A percentile compares a stretch with the other conserved stretches of the same genome.
Conservation (phyloP, 2,888 invertebrate species). For the Campopleginae sp. region DNA sequence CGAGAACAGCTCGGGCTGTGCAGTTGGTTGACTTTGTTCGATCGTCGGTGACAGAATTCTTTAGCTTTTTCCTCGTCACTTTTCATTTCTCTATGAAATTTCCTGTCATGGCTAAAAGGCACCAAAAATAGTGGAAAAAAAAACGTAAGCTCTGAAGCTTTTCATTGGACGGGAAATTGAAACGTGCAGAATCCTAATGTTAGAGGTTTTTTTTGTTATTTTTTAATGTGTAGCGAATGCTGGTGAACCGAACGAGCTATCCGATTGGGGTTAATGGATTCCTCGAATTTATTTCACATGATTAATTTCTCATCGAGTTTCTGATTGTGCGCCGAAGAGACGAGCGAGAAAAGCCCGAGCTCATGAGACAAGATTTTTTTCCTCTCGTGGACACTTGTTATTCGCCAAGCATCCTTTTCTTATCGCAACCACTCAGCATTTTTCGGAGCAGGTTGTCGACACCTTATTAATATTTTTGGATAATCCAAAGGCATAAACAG, state of each 20-base stretch:
- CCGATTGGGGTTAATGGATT: constrained; percentile 79
- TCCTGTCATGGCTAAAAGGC: not conserved
- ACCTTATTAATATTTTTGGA: constrained; percentile 67
- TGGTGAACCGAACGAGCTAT: constrained; percentile 59
- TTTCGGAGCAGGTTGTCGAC: constrained; percentile 43
- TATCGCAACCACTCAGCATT: constrained; percentile 68
- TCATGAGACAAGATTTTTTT: constrained; percentile 6
- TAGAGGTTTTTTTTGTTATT: not conserved
- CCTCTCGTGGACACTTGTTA: constrained; percentile 18
- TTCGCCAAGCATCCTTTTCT: constrained; percentile 30
- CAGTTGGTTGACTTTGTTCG: constrained; percentile 21
- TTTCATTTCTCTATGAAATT: not conserved
- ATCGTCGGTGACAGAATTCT: not conserved
- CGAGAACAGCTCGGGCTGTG: constrained; percentile 13
- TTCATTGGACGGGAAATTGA: not conserved
- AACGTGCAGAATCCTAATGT: not conserved
- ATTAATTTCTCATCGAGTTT: constrained; percentile 80
- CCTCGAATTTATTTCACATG: constrained; percentile 81
- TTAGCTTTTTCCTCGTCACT: not conserved
- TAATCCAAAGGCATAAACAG: constrained; percentile 7
- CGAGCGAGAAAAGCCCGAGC: constrained; percentile 33
- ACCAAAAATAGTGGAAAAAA: not conserved
- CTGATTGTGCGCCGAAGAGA: constrained; percentile 64
- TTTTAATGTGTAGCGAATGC: not conserved
- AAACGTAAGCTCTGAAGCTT: not conserved